A percentile compares a stretch with the other conserved stretches of the same genome.
These are phyloP conservation scores for Vireo altiloquus DNA, from an alignment of 2,113 vertebrate species.

Conservation along the genomic window DNA sequence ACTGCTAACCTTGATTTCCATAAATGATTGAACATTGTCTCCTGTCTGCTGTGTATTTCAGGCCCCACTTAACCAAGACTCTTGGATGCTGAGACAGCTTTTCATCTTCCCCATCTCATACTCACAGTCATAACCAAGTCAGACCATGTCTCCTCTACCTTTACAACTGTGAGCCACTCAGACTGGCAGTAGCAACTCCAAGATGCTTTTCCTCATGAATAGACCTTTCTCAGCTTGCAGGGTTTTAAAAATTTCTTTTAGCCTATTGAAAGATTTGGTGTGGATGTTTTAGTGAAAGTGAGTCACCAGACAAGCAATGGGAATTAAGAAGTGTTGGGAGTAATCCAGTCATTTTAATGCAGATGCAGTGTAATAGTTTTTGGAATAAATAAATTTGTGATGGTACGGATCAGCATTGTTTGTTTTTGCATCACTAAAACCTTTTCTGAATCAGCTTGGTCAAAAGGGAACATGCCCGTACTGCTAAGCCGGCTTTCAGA, in stretches of 20 bases:
- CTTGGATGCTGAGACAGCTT: neutral
- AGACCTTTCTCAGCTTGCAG: neutral
- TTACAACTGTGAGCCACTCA: neutral
- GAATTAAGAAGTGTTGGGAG: neutral
- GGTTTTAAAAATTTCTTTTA: neutral
- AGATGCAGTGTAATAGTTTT: neutral
- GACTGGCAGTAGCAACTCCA: neutral
- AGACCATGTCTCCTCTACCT: neutral
- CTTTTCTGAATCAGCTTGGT: neutral
- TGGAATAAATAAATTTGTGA: neutral
- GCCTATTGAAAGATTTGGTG: neutral
- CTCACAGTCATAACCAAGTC: neutral
- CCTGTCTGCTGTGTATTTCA: neutral
- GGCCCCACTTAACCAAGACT: neutral
- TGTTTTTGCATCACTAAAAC: neutral
- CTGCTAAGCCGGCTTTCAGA: neutral
- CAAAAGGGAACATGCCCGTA: neutral
- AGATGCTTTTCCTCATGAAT: neutral
- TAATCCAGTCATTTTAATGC: neutral
- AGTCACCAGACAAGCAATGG: neutral
- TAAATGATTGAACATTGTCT: constrained; percentile 26
- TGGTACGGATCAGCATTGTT: neutral
- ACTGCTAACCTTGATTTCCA: neutral
- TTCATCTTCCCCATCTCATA: neutral
- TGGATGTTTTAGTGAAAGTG: neutral